Conservation (phyloP, 2,888 invertebrate species). For the Chrysolina oricalcia region DNA sequence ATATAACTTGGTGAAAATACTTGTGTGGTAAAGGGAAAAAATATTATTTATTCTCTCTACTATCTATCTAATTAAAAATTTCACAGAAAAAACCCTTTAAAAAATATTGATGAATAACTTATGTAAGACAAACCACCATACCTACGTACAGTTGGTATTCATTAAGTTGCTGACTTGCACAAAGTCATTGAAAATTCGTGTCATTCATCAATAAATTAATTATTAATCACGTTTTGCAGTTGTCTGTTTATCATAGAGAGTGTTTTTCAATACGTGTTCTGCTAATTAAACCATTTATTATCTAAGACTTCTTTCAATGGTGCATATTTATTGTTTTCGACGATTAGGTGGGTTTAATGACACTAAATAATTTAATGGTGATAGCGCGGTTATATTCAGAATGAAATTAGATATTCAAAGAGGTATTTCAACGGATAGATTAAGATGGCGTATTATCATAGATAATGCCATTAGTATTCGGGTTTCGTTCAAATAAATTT, state of each 20-base stretch:
- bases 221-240: slow-evolving; percentile 60
- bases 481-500: slow-evolving; percentile 44
- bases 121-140: slow-evolving; percentile 39
- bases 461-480: slow-evolving; percentile 49
- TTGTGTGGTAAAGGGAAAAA: too few species aligned
- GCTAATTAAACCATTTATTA: slow-evolving; percentile 62
- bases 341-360: slow-evolving; percentile 55
- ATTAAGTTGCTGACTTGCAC: slow-evolving; percentile 50
- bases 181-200: slow-evolving; percentile 56
- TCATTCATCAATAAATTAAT: slow-evolving; percentile 60
- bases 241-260: slow-evolving; percentile 58
- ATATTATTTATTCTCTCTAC: too few species aligned
- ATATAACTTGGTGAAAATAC: too few species aligned
- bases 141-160: slow-evolving; percentile 46
- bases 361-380: slow-evolving; percentile 53
- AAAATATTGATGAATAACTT: slow-evolving; percentile 36
- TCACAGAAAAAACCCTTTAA: background rate
- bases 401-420: slow-evolving; percentile 55
- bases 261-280: slow-evolving; percentile 60
- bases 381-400: slow-evolving; percentile 52
- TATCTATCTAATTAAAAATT: too few species aligned
- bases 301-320: slow-evolving; percentile 54
- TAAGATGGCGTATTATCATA: slow-evolving; percentile 49
- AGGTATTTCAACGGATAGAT: slow-evolving; percentile 49
- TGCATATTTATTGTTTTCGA: slow-evolving; percentile 55